phyloP scores from a whole-genome alignment of 2,113 vertebrate genomes.

The Elachura formosa region DNA sequence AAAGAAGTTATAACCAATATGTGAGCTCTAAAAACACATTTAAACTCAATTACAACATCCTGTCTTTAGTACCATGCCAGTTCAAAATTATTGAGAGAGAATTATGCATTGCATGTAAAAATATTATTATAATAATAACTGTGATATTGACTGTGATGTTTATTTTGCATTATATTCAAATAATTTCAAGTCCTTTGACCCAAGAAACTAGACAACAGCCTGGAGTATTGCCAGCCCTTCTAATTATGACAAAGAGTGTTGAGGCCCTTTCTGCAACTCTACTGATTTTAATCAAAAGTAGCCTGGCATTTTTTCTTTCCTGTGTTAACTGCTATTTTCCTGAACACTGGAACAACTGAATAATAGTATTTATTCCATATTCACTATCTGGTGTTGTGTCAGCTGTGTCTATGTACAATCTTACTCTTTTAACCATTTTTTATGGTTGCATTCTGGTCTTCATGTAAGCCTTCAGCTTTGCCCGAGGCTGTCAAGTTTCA shows the following conservation, averaged over 20 bases:
- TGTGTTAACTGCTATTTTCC: not conserved
- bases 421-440: not conserved
- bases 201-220: not conserved
- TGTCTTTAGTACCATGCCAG: not conserved
- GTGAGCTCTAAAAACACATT: not conserved
- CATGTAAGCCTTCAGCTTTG: not conserved
- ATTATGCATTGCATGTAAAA: not conserved
- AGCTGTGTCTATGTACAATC: not conserved
- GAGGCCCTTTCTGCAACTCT: not conserved
- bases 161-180: not conserved
- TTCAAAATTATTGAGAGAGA: not conserved
- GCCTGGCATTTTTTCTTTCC: not conserved
- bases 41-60: not conserved
- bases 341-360: not conserved
- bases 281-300: not conserved
- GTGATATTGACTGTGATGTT: not conserved
- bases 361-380: not conserved
- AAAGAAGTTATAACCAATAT: not conserved
- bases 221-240: not conserved
- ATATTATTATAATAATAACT: not conserved
- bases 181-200: not conserved
- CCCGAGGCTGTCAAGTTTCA: not conserved
- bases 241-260: not conserved
- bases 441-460: not conserved
- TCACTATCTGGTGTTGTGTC: not conserved